These are phyloP conservation scores for Cybosia mesomella DNA, from an alignment of 2,888 invertebrate species.

Conservation along the genomic window DNA sequence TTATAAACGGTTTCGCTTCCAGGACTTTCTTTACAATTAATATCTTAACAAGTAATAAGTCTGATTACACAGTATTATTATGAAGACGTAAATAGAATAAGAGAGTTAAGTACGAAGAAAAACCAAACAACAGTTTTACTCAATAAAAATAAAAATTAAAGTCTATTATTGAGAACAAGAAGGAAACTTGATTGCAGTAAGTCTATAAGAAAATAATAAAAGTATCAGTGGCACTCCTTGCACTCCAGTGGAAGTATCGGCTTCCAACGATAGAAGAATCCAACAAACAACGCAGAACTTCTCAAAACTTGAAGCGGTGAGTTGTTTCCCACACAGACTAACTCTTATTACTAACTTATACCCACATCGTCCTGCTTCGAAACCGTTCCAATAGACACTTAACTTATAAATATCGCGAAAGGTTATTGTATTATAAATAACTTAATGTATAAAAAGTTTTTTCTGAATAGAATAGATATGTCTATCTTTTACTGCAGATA, in stretches of 20 bases:
- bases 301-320: constrained; percentile 64
- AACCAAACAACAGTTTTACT: constrained; percentile 33
- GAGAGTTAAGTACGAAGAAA: constrained; percentile 7
- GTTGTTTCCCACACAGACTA: constrained; percentile 65
- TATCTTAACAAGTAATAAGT: not conserved
- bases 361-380: constrained; percentile 38
- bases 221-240: constrained; percentile 72
- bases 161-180: constrained; percentile 60
- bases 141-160: constrained; percentile 60
- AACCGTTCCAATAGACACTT: constrained; percentile 51
- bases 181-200: constrained; percentile 65
- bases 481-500: too few species aligned
- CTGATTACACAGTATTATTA: not conserved
- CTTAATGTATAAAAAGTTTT: constrained; percentile 35
- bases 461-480: too few species aligned
- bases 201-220: constrained; percentile 77
- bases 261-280: constrained; percentile 69
- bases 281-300: constrained; percentile 75
- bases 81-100: not conserved
- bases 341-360: constrained; percentile 79
- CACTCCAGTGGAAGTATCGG: constrained; percentile 63
- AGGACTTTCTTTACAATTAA: too few species aligned
- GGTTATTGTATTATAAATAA: constrained; percentile 65
- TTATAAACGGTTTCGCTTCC: too few species aligned
- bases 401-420: constrained; percentile 70